A percentile compares a stretch with the other conserved stretches of the same genome.
These are phyloP conservation scores for Semnornis frantzii DNA, from an alignment of 2,113 vertebrate genomes.

Conservation along the genomic window DNA sequence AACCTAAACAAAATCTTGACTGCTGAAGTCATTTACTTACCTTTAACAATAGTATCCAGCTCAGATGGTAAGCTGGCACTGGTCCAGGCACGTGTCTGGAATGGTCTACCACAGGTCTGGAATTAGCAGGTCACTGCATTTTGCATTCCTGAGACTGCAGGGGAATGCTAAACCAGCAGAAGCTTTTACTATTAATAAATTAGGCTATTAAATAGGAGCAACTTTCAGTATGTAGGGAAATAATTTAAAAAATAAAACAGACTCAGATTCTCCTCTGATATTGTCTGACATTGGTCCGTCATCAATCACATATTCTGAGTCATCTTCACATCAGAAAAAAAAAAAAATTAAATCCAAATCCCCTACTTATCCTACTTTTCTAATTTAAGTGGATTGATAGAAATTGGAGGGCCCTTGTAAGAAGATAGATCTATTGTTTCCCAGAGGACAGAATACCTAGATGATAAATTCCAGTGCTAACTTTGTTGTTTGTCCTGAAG, in stretches of 20 bases:
- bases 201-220: background rate
- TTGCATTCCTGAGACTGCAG: background rate
- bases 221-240: background rate
- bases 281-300: background rate
- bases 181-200: slow-evolving; percentile 13
- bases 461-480: background rate
- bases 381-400: background rate
- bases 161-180: background rate
- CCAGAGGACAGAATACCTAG: background rate
- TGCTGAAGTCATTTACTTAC: background rate
- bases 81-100: background rate
- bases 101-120: background rate
- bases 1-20: background rate
- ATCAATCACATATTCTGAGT: slow-evolving; percentile 21
- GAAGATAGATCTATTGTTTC: background rate
- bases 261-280: background rate
- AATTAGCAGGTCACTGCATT: background rate
- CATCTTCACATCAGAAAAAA: background rate
- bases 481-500: background rate
- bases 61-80: background rate
- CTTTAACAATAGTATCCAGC: background rate
- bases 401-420: background rate
- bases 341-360: background rate
- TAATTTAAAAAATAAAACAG: background rate
- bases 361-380: slow-evolving; percentile 13